These are phyloP conservation scores for Sthenelais limicola DNA, from an alignment of 2,888 invertebrate genomes.

Conservation along the genomic window DNA sequence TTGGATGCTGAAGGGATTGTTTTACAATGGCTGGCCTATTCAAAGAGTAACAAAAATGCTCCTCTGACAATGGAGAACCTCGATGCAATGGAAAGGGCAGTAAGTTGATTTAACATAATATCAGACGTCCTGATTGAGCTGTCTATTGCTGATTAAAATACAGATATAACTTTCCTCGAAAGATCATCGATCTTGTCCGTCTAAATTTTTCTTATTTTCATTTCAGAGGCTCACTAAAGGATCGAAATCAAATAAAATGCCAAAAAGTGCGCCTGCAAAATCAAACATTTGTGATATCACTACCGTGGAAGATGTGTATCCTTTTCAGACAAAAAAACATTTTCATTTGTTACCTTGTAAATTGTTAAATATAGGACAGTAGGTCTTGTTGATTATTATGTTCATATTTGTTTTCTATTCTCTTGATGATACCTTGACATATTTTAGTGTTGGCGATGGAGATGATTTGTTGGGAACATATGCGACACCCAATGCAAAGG, in stretches of 20 bases:
- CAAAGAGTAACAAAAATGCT: conserved; percentile 78
- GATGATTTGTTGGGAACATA: conserved; percentile 50
- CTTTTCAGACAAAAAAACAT: conserved; percentile 33
- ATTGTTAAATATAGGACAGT: neutral
- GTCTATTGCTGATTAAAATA: too few relatives aligned
- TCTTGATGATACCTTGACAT: neutral
- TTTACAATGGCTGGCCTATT: conserved; percentile 86
- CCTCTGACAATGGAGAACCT: conserved; percentile 78
- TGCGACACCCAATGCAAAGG: conserved; percentile 57
- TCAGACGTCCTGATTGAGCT: too few relatives aligned
- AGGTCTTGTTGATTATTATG: too few relatives aligned
- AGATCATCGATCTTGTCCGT: conserved; percentile 23
- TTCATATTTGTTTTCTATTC: neutral
- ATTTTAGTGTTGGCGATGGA: conserved; percentile 3
- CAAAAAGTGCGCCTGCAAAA: conserved; percentile 49
- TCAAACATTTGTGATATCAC: conserved; percentile 55
- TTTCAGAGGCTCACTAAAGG: too few relatives aligned
- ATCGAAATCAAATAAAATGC: conserved; percentile 51
- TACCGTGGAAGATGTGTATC: conserved; percentile 58
- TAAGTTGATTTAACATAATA: too few relatives aligned
- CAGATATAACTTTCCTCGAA: too few relatives aligned
- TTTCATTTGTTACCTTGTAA: neutral
- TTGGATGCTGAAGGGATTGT: conserved; percentile 80
- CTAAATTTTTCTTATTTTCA: too few relatives aligned
- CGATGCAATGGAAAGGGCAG: conserved; percentile 80